phyloP scores from a whole-genome alignment of 1,140 invertebrate species.

The Diprion similis region DNA sequence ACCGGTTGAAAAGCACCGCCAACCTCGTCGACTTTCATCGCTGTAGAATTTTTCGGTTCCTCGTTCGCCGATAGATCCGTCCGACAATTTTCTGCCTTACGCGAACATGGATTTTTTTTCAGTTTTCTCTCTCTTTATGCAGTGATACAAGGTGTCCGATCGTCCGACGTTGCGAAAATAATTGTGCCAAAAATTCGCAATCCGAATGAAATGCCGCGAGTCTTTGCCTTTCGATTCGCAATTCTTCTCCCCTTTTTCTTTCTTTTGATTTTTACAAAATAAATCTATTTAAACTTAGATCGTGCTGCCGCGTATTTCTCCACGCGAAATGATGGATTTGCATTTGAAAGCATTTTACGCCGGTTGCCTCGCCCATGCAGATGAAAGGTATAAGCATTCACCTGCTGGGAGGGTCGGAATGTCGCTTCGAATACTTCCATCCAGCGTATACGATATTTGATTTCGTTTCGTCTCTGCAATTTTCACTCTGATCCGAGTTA shows the following conservation, averaged over 20 bases:
- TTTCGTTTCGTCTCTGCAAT: neutral
- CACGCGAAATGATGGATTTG: slow-evolving; percentile 23
- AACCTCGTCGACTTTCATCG: slow-evolving; percentile 1
- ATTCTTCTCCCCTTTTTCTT: neutral
- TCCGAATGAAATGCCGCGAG: neutral
- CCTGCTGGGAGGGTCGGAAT: neutral
- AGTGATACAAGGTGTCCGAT: neutral
- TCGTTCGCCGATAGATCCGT: neutral
- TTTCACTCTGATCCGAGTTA: neutral
- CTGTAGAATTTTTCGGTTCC: neutral
- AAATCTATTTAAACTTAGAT: slow-evolving; percentile 10
- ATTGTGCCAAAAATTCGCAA: too few species aligned
- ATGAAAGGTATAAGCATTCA: slow-evolving; percentile 5
- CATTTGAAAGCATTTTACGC: slow-evolving; percentile 22
- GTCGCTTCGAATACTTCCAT: neutral
- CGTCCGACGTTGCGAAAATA: neutral
- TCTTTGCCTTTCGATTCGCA: neutral
- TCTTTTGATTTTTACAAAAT: slow-evolving; percentile 10
- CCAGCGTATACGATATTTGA: neutral
- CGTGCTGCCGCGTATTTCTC: neutral
- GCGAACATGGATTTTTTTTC: neutral
- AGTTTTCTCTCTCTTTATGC: neutral
- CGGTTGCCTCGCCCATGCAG: neutral
- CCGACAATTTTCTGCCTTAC: neutral
- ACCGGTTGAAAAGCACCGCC: neutral